Conservation (phyloP, 2,888 invertebrate species). For the Cerceris ruficornis region DNA sequence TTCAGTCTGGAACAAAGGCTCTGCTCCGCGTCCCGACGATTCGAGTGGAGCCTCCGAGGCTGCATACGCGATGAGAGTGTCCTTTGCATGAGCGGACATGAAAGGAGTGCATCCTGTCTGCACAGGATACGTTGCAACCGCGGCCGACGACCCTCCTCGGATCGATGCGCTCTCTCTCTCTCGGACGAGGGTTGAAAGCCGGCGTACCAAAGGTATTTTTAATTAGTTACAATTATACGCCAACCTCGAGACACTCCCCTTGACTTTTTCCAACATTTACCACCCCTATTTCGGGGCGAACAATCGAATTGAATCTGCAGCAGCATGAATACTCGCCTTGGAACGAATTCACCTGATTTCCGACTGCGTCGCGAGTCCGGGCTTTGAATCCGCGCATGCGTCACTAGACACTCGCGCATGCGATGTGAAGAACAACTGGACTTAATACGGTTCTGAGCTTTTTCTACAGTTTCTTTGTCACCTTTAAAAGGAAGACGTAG, state of each 20-base stretch:
- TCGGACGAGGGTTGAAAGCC: constrained; percentile 37
- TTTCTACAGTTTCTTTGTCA: no score
- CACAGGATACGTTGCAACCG: constrained; percentile 52
- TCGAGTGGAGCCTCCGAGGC: constrained; percentile 43
- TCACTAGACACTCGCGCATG: neutral
- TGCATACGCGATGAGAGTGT: constrained; percentile 59
- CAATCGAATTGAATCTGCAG: constrained; percentile 42
- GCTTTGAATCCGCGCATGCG: neutral
- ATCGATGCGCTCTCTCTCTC: constrained; percentile 66
- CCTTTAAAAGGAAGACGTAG: no score
- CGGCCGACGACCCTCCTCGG: constrained; percentile 69
- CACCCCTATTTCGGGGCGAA: constrained; percentile 3
- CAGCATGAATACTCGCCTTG: neutral
- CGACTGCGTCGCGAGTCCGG: neutral
- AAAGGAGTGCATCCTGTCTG: constrained; percentile 61
- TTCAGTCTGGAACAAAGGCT: constrained; percentile 35
- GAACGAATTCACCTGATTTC: neutral
- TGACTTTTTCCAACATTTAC: neutral
- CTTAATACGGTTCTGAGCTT: no score
- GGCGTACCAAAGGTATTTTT: constrained; percentile 64
- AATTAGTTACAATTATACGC: constrained; percentile 65
- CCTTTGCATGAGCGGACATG: constrained; percentile 59
- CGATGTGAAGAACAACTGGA: no score
- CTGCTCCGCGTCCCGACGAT: constrained; percentile 37
- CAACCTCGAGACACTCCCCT: constrained; percentile 17